phyloP scores from a whole-genome alignment of 1,140 invertebrate genomes.

The Diabrotica virgifera region DNA sequence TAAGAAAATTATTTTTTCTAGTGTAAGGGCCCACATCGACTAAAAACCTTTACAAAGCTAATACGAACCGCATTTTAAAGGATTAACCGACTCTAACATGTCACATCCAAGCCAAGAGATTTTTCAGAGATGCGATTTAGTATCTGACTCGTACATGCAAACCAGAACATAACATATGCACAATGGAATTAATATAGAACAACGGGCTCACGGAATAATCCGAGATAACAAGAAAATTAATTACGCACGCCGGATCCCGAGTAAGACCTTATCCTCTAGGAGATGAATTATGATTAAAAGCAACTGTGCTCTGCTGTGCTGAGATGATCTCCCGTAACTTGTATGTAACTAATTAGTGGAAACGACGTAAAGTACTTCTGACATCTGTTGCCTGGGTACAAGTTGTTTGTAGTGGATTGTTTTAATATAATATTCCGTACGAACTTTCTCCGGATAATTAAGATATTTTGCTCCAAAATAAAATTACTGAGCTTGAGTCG shows the following conservation, averaged over 20 bases:
- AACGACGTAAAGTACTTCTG: background rate
- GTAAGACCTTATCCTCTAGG: background rate
- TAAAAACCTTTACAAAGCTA: too few relatives aligned
- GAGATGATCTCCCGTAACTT: background rate
- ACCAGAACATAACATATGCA: background rate
- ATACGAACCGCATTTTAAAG: too few relatives aligned
- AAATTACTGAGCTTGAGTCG: background rate
- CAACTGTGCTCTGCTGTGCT: background rate
- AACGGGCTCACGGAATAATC: background rate
- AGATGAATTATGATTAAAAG: slow-evolving; percentile 3
- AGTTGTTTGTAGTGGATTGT: background rate
- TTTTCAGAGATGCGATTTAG: background rate
- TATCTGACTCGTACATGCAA: background rate
- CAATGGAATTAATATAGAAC: background rate
- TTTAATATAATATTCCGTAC: background rate
- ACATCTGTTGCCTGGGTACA: background rate
- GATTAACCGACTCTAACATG: too few relatives aligned
- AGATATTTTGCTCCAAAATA: background rate
- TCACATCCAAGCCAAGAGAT: too few relatives aligned
- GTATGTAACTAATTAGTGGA: background rate
- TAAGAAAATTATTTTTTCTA: too few relatives aligned
- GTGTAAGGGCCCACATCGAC: too few relatives aligned
- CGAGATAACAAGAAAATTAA: background rate
- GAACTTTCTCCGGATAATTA: background rate
- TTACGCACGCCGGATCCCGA: background rate